Base-by-base conservation (phyloP, 2,797 vertebrate species). In the Myripristis jacobus region DNA sequence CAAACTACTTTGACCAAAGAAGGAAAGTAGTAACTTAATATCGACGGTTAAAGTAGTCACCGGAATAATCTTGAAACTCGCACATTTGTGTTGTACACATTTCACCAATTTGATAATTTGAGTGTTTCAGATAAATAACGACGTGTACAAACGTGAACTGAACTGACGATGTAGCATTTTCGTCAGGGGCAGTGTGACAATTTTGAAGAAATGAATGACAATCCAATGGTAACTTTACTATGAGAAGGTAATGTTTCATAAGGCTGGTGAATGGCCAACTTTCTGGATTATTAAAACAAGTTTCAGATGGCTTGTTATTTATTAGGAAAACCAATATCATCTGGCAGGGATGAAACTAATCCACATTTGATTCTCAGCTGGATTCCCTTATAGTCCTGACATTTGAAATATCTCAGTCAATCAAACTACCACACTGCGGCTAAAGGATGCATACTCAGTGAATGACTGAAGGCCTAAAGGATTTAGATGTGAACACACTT, bases 1-100 rank as follows among this genome's bases (percentile, higher is more conserved):
- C 47, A 73, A 81, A 79, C 64, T 78, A 61, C 47, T 83, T 79
- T 75, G 31, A 74, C 68, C 68, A 57, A 81, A 86, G 78, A 75
- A 64, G 79, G 59, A 65, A 74, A 77, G 2, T 13, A 3, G 22
- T 50, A 16, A 16, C 54, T 64, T 60, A 7, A 69, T 66, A 18
- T 69, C 18, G 38, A 52, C 31, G 16, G 57, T 11, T 4, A 66
- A 38, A n/a, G 16, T 25, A 18, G 10, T 36, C 41, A 1, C 0
- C 6, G 9, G 47, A 50, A 15, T 24, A 27, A 16, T 12, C 13
- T 4, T 16, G 0, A 27, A 15, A 15, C 1, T 52, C 15, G 24
- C 13, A 8, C 27, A 16, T 52, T 15, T 52, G 25, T 25, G 4
- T 27, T 16, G 5, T 16, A 43, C 16, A 43, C n/a, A 19, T 47